Evolutionary conservation across 1,140 invertebrate species (phyloP), one percentile per base, ranked within the genome.

Genomic region (Helicoverpa zea): DNA sequence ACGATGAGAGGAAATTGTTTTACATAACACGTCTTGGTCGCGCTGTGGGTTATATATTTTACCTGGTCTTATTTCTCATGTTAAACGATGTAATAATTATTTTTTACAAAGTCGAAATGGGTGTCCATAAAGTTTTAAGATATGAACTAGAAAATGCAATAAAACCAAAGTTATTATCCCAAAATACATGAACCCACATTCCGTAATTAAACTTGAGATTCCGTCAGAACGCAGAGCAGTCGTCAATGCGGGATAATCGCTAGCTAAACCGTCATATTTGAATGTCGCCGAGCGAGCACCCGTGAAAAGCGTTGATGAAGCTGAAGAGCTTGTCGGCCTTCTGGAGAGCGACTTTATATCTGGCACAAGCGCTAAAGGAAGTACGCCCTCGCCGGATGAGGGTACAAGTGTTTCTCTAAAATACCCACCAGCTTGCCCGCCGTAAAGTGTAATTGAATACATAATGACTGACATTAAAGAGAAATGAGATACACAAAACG

Each of bases 261-360:
- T 10, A 35, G 58, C 30, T 61, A 63, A 75, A 59, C 30, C 58
- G 61, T 47, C 75, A 66, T 64, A 49, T 77, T 66, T 77, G 61
- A 66, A 77, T 54, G 49, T 43, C 75, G 61, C 49, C 75, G 75
- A 66, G 59, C 18, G 75, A 77, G 61, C 75, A 66, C 66, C 30
- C n/a, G 73, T 64, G 49, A 77, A 77, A 77, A 77, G 75, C 49
- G 75, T 77, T 64, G 75, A 77, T 77, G 75, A 77, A 77, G 61
- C 75, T 77, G 10, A 52, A 77, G 73, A 76, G 73, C 16, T 47
- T 18, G 59, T 64, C 18, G 75, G 66, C 61, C 29, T 23, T 66
- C 61, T 51, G 49, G 61, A 77, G 61, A 54, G 51, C 43, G 75
- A 66, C 75, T 77, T 64, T 61, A 35, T 64, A 77, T 77, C 61